Conservation (phyloP, 2,113 vertebrate species). For the Gnathonemus longibarbis region DNA sequence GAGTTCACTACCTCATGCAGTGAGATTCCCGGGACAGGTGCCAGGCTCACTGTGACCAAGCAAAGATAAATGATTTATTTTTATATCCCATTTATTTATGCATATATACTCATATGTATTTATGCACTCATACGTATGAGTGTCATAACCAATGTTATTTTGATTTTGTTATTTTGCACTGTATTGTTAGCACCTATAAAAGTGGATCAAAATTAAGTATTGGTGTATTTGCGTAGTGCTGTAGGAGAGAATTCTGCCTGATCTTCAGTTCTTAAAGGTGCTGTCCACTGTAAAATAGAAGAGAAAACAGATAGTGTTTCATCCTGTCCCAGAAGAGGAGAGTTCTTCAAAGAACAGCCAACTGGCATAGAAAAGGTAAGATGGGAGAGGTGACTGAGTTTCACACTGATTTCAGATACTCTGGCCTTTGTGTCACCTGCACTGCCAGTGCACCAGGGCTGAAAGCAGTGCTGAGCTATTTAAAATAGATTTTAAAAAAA, state of each 20-base stretch:
- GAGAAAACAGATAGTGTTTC: neutral
- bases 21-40: neutral
- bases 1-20: neutral
- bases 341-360: constrained; percentile 8
- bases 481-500: neutral
- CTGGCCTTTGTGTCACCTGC: neutral
- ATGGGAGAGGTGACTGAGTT: neutral
- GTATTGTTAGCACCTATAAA: neutral
- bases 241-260: neutral
- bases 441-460: neutral
- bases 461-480: neutral
- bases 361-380: neutral
- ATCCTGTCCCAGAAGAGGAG: neutral
- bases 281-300: neutral
- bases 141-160: neutral
- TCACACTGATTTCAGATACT: neutral
- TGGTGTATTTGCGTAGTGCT: neutral
- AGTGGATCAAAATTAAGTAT: neutral
- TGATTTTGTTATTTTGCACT: neutral
- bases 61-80: neutral
- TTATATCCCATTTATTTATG: neutral
- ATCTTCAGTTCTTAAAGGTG: neutral
- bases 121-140: neutral
- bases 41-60: neutral
- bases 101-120: neutral